Evolutionary conservation across 1,140 invertebrate genomes (phyloP).

Genomic region (Ladona fulva): DNA sequence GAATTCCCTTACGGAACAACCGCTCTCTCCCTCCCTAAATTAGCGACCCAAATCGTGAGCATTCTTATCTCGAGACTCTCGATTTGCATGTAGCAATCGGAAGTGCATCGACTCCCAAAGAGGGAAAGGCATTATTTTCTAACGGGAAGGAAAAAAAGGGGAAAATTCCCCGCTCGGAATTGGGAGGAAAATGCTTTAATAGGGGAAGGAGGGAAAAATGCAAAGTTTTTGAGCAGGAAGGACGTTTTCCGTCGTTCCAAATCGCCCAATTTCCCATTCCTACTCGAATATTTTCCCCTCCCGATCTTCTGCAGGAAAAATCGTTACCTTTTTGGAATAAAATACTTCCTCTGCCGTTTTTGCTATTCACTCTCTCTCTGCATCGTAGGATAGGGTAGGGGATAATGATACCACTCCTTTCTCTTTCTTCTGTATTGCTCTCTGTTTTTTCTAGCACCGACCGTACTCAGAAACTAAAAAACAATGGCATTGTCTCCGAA

Average conservation of each 20-base stretch:
- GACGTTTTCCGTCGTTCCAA: neutral
- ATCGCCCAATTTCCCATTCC: neutral
- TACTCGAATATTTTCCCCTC: neutral
- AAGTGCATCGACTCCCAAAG: neutral
- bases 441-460: no score
- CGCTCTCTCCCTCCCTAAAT: neutral
- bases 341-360: no score
- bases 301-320: neutral
- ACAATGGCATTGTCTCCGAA: no score
- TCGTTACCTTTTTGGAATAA: no score
- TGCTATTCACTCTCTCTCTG: no score
- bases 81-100: neutral
- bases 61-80: neutral
- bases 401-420: no score
- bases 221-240: neutral
- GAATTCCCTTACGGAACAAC: no score
- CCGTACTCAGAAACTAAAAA: no score
- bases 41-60: neutral
- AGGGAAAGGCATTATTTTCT: neutral
- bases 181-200: neutral
- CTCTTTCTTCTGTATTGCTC: no score
- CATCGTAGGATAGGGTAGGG: no score
- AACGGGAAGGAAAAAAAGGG: neutral
- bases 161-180: neutral
- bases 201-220: neutral